Conservation (phyloP, 1,140 invertebrate genomes). For the Drosophila jambulina region DNA sequence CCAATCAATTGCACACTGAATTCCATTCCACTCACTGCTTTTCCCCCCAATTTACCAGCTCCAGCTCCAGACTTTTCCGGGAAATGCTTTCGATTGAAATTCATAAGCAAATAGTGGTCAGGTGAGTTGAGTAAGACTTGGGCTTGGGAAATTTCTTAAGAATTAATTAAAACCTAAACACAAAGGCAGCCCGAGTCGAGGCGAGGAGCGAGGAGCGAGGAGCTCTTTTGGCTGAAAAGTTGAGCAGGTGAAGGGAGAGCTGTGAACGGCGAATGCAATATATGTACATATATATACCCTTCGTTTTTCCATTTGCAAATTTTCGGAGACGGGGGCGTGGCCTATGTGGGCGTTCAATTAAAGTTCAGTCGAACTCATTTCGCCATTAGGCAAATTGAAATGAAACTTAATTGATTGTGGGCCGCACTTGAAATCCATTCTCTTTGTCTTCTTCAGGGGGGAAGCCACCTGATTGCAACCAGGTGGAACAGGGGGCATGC, state of each 20-base stretch:
- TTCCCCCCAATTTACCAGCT: not conserved
- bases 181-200: conserved; percentile 39
- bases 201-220: not conserved
- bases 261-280: conserved; percentile 21
- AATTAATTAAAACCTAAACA: conserved; percentile 75
- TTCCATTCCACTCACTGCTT: conserved; percentile 17
- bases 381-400: conserved; percentile 52
- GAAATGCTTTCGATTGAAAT: conserved; percentile 40
- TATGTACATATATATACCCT: not conserved
- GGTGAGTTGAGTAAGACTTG: conserved; percentile 1
- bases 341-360: conserved; percentile 48
- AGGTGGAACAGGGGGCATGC: not conserved
- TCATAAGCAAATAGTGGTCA: conserved; percentile 48
- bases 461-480: conserved; percentile 26
- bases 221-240: conserved; percentile 16
- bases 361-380: conserved; percentile 56
- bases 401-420: conserved; percentile 70
- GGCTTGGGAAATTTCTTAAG: conserved; percentile 56
- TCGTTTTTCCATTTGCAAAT: conserved; percentile 12
- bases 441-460: not conserved
- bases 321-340: conserved; percentile 15
- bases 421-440: conserved; percentile 23
- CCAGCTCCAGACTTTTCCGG: conserved; percentile 44
- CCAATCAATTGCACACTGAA: conserved; percentile 55
- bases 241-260: not conserved